Evolutionary conservation across 2,113 vertebrate genomes (phyloP).

Genomic region (Oryzias celebensis): DNA sequence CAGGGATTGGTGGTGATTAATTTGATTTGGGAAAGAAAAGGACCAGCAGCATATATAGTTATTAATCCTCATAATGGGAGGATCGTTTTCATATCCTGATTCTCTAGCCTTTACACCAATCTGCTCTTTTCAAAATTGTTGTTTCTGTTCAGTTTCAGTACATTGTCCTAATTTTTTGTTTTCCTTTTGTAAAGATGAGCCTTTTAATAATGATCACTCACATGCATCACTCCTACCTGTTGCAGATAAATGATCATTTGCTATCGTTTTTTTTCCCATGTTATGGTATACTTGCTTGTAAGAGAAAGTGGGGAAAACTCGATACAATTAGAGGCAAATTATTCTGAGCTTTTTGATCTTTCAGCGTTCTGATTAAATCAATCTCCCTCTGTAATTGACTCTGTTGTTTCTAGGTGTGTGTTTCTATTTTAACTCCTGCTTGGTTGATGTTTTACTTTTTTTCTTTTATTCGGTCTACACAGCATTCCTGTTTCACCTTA

Average conservation of each 20-base stretch:
- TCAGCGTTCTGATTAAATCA: slow-evolving; percentile 66
- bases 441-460: slow-evolving; percentile 2
- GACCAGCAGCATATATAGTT: slow-evolving; percentile 65
- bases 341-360: slow-evolving; percentile 70
- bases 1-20: slow-evolving; percentile 58
- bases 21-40: slow-evolving; percentile 61
- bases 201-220: not conserved
- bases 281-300: slow-evolving; percentile 22
- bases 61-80: slow-evolving; percentile 71
- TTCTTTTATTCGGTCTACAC: not conserved
- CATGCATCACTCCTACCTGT: not conserved
- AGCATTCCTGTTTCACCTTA: slow-evolving; percentile 44
- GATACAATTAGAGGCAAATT: slow-evolving; percentile 70
- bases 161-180: slow-evolving; percentile 42
- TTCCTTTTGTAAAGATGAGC: slow-evolving; percentile 31
- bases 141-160: slow-evolving; percentile 26
- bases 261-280: slow-evolving; percentile 16
- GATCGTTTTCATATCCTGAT: slow-evolving; percentile 65
- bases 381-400: slow-evolving; percentile 34
- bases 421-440: slow-evolving; percentile 8
- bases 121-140: slow-evolving; percentile 11
- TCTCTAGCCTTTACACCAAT: slow-evolving; percentile 36
- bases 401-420: slow-evolving; percentile 37
- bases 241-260: slow-evolving; percentile 8
- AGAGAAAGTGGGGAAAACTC: slow-evolving; percentile 45